phyloP scores from a whole-genome alignment of 1,140 invertebrate species.

The Neoseiulus cucumeris region DNA sequence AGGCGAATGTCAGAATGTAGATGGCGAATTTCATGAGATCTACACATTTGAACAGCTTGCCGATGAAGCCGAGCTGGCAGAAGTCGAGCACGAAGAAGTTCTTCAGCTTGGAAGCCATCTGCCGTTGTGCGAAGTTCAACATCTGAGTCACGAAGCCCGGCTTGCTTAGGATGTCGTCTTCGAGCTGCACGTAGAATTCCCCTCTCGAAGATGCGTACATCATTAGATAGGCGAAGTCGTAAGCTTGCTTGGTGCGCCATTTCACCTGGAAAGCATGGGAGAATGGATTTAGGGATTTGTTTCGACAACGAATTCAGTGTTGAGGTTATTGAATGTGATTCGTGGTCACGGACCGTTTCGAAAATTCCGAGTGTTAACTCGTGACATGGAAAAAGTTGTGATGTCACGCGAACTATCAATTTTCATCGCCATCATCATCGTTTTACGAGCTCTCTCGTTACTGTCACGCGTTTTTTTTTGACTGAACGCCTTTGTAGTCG shows the following conservation, averaged over 20 bases:
- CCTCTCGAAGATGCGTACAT: constrained; percentile 56
- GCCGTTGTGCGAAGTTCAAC: constrained; percentile 58
- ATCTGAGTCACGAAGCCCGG: constrained; percentile 57
- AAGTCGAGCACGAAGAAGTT: constrained; percentile 87
- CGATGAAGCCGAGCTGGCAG: constrained; percentile 77
- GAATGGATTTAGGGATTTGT: no score
- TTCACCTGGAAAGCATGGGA: constrained; percentile 23
- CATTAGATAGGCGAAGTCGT: constrained; percentile 90
- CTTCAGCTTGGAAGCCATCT: constrained; percentile 47
- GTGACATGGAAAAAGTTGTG: no score
- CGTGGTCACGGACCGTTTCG: background rate
- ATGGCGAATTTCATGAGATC: constrained; percentile 36
- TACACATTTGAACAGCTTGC: constrained; percentile 75
- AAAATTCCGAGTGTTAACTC: background rate
- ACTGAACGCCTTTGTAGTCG: no score
- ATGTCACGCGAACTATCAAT: no score
- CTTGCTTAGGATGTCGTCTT: constrained; percentile 86
- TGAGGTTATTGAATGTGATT: background rate
- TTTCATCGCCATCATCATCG: no score
- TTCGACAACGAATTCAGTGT: no score
- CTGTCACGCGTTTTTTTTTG: no score
- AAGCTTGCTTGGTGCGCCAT: constrained; percentile 90
- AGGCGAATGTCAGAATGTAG: constrained; percentile 65
- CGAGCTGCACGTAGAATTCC: constrained; percentile 49
- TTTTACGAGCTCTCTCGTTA: no score